Percentiles rank a stretch among this genome's conserved stretches.
Evolutionary conservation across 2,797 vertebrate genomes (phyloP).

Genomic region (Neosilurus mollespiculum): DNA sequence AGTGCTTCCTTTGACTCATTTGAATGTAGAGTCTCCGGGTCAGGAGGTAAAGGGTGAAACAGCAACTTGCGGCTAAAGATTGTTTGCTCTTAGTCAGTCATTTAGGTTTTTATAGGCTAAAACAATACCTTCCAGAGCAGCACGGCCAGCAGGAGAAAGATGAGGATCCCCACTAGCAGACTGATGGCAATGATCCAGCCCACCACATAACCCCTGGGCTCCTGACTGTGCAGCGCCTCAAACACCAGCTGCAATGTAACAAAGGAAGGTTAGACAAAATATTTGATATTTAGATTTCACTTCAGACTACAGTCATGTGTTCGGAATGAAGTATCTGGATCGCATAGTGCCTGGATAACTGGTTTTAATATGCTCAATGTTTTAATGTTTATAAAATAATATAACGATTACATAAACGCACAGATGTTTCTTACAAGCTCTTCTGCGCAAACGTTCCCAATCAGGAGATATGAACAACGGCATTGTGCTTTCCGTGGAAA

Average conservation of each 20-base stretch:
- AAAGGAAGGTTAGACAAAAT: slow-evolving; percentile 38
- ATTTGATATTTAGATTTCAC: slow-evolving; percentile 26
- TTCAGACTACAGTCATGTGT: neutral
- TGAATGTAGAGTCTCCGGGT: neutral
- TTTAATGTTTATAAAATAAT: neutral
- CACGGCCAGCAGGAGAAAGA: slow-evolving; percentile 94
- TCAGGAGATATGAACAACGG: neutral
- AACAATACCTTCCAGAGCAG: slow-evolving; percentile 94
- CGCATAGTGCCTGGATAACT: too few species aligned
- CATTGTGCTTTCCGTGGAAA: too few species aligned
- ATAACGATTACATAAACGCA: neutral
- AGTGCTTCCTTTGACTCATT: neutral
- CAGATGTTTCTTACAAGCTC: neutral
- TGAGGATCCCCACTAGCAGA: slow-evolving; percentile 95
- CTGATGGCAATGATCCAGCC: slow-evolving; percentile 99
- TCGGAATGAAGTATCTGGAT: neutral
- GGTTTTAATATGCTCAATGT: neutral
- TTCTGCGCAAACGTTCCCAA: neutral
- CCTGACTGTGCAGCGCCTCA: slow-evolving; percentile 97
- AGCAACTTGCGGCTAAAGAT: neutral
- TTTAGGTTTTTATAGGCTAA: neutral
- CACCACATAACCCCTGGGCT: slow-evolving; percentile 94
- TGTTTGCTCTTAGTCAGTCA: slow-evolving; percentile 1
- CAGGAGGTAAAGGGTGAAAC: neutral
- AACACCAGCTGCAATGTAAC: slow-evolving; percentile 85